phyloP scores from a whole-genome alignment of 2,113 vertebrate genomes.

The Fukomys damarensis region DNA sequence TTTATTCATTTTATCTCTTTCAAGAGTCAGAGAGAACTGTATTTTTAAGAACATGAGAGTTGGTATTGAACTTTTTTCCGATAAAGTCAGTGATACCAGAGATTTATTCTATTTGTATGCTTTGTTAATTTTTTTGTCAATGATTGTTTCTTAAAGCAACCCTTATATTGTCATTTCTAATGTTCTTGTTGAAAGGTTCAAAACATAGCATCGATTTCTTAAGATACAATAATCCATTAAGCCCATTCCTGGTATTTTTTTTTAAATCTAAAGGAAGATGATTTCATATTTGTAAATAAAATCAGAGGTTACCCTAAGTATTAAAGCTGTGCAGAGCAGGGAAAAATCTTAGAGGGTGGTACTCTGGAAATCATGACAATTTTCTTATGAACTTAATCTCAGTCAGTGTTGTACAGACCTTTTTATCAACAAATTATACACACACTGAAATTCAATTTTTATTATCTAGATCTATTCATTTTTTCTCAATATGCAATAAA shows the following conservation, averaged over 20 bases:
- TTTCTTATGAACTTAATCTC: neutral
- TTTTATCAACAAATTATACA: neutral
- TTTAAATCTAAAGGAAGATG: neutral
- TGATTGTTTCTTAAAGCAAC: neutral
- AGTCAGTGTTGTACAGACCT: neutral
- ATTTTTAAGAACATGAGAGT: slow-evolving; percentile 8
- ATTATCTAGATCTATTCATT: neutral
- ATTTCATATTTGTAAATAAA: neutral
- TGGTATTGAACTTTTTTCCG: neutral
- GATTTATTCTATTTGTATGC: neutral
- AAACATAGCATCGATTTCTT: neutral
- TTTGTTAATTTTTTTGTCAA: slow-evolving; percentile 1
- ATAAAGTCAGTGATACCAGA: neutral
- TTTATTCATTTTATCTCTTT: slow-evolving; percentile 35
- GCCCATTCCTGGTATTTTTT: neutral
- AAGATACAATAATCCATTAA: neutral
- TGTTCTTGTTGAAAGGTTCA: slow-evolving; percentile 29
- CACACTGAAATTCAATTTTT: neutral
- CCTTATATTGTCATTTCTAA: neutral
- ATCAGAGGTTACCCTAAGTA: neutral
- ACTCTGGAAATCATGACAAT: neutral
- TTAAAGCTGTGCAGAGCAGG: neutral
- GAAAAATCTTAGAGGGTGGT: neutral
- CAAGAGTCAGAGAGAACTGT: neutral
- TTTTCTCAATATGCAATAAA: neutral